Percentiles rank a stretch among this genome's conserved stretches.
phyloP scores from a whole-genome alignment of 1,140 invertebrate species.

The Vanessa tameamea region DNA sequence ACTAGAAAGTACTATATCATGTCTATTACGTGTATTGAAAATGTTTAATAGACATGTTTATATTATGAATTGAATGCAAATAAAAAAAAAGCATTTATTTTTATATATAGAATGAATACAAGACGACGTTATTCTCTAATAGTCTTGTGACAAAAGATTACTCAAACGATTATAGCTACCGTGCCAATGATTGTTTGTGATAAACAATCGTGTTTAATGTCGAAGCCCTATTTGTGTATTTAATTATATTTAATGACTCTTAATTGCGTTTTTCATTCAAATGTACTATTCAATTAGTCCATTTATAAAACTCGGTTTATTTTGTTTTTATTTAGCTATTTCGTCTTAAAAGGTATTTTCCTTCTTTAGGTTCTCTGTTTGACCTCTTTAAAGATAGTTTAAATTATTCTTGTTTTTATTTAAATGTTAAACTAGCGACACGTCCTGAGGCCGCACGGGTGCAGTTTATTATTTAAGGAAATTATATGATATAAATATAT shows the following conservation, averaged over 20 bases:
- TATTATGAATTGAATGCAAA: too few species aligned
- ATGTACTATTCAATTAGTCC: constrained; percentile 9
- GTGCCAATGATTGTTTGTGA: constrained; percentile 9
- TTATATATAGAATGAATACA: background rate
- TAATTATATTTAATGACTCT: constrained; percentile 24
- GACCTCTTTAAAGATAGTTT: background rate
- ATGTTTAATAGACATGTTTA: too few species aligned
- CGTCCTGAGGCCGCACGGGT: too few species aligned
- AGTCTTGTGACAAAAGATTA: background rate
- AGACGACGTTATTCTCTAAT: background rate
- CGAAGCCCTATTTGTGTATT: constrained; percentile 9
- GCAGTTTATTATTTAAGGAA: too few species aligned
- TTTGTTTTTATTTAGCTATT: background rate
- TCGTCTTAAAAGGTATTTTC: background rate
- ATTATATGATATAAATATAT: too few species aligned
- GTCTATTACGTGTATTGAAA: too few species aligned
- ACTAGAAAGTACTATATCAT: background rate
- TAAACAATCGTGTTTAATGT: constrained; percentile 14
- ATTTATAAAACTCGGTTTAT: background rate
- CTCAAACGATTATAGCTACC: constrained; percentile 1
- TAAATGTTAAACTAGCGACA: background rate
- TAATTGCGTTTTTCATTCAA: constrained; percentile 2
- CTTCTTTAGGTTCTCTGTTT: background rate
- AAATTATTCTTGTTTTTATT: background rate
- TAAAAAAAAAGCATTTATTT: background rate